Evolutionary conservation across 2,113 vertebrate species (phyloP).

Genomic region (Ceyx margarethae): DNA sequence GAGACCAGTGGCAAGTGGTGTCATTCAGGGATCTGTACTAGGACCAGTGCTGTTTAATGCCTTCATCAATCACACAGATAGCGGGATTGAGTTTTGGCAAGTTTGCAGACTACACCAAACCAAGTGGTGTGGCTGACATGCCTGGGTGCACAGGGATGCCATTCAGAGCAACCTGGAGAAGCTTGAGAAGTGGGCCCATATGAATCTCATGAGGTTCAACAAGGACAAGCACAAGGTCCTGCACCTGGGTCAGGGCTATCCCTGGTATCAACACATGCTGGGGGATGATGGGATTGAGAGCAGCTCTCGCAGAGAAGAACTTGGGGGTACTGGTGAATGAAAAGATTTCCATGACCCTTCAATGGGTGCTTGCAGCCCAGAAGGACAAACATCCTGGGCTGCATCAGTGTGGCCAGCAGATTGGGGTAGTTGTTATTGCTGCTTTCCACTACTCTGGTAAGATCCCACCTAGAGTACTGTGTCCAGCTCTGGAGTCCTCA

Average conservation of each 20-base stretch:
- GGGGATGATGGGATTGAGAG: background rate
- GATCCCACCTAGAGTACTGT: background rate
- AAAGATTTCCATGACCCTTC: background rate
- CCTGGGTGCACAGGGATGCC: background rate
- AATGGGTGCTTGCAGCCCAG: background rate
- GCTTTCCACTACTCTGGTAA: background rate
- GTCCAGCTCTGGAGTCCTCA: background rate
- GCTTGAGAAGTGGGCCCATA: background rate
- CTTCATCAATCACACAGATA: background rate
- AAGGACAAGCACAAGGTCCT: background rate
- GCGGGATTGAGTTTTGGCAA: background rate
- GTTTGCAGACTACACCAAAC: background rate
- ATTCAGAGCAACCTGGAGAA: background rate
- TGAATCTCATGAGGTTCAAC: background rate
- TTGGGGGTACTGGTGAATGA: background rate
- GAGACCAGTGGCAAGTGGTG: background rate
- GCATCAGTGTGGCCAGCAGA: background rate
- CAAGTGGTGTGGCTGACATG: background rate
- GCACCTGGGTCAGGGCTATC: background rate
- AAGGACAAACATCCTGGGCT: background rate
- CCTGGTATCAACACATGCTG: background rate
- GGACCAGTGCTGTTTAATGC: background rate
- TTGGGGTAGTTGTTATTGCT: background rate
- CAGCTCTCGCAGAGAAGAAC: background rate
- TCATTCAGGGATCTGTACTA: rapidly evolving